Base-by-base conservation (phyloP, 2,888 invertebrate species). In the Tetragonula carbonaria region DNA sequence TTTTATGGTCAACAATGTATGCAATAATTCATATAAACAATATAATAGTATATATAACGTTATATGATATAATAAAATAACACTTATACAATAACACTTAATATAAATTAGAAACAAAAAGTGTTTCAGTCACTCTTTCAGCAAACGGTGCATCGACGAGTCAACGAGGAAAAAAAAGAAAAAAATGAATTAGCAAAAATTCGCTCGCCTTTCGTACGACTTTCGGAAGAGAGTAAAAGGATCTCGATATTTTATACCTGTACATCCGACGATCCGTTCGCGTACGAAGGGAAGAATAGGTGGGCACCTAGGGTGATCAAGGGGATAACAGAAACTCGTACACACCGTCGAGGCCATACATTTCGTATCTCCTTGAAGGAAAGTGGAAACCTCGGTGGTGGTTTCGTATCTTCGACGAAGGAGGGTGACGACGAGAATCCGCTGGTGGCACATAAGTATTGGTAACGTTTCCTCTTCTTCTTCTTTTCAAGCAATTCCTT, bases 351-450 rank as follows among this genome's bases (percentile, higher is more conserved):
- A n/a, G 51, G n/a, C 57, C 73, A 73, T 86, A 80, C 76, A 86
- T 82, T 74, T 57, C 57, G 80, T 70, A 80, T 75, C 81, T 68
- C 72, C 71, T 73, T 55, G 80, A 28, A 28, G 28, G 71, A 68
- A 76, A 68, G 79, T 73, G 59, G 75, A 84, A 86, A 88, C 82
- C 84, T 71, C 66, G 28, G 77, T 80, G 28, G 77, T 80, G 82
- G 84, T 74, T 85, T 57, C 83, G 86, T 72, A 77, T 73, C 71
- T 62, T 70, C 59, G 62, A 57, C 38, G 33, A 59, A 45, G 33
- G 59, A 45, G 33, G 72, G 79, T 72, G 59, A 51, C 78, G 79
- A 80, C 81, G 81, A 78, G 85, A 85, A 80, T 78, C 81, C 74
- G 62, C 38, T 55, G 80, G 45, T 74, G 74, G 65, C 77, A 74